Evolutionary conservation across 2,797 vertebrate species (phyloP).

Genomic region (Mormyrus hasselquistii): DNA sequence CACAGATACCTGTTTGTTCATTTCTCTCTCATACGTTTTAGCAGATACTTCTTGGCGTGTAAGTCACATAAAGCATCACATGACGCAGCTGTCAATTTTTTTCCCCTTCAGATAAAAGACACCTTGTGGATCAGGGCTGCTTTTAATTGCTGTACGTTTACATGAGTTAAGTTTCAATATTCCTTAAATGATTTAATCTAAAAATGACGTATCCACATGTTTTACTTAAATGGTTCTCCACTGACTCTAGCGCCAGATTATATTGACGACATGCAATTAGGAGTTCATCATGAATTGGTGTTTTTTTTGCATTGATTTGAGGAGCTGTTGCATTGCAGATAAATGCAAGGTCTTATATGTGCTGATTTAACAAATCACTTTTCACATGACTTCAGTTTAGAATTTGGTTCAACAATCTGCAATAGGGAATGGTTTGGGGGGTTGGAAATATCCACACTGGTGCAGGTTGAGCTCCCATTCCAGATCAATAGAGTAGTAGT

Average conservation of each 20-base stretch:
- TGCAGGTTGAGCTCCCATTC: conserved; percentile 39
- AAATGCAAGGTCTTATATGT: conserved; percentile 26
- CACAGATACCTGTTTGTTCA: not conserved
- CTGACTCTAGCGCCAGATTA: not conserved
- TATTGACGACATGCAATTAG: not conserved
- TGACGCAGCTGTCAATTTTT: not conserved
- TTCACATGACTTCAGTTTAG: conserved; percentile 39
- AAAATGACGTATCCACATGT: not conserved
- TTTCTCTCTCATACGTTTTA: not conserved
- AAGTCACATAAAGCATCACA: not conserved
- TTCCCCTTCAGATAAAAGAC: not conserved
- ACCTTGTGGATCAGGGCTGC: not conserved
- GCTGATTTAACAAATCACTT: conserved; percentile 1
- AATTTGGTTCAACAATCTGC: conserved; percentile 45
- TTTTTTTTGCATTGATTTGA: not conserved
- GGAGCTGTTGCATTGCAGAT: conserved; percentile 47
- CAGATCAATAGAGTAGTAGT: conserved; percentile 60
- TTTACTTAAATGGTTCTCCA: not conserved
- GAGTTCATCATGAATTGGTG: not conserved
- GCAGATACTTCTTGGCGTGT: not conserved
- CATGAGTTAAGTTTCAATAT: not conserved
- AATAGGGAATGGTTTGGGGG: conserved; percentile 43
- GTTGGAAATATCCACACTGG: conserved; percentile 37
- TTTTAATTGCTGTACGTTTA: not conserved
- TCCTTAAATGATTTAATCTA: not conserved